These are phyloP conservation scores for Acanthornis magna DNA, from an alignment of 2,797 vertebrate species.

Conservation along the genomic window DNA sequence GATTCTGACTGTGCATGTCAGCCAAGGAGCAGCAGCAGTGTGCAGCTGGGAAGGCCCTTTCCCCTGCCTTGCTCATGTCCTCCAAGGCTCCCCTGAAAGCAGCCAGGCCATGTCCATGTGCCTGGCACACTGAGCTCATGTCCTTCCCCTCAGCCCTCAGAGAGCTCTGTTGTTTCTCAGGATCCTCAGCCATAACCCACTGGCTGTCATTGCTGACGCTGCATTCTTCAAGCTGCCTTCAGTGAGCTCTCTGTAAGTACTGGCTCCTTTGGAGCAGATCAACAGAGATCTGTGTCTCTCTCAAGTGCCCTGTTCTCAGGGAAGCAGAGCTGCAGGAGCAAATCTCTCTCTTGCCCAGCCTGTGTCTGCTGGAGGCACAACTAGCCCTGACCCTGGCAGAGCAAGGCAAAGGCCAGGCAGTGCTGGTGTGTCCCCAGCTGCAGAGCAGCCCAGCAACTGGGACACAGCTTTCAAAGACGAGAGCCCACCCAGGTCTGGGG, in stretches of 20 bases:
- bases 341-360: neutral
- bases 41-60: neutral
- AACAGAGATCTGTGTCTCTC: neutral
- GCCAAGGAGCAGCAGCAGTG: neutral
- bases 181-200: constrained; percentile 64
- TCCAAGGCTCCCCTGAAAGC: neutral
- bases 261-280: neutral
- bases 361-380: neutral
- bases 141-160: neutral
- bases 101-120: neutral
- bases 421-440: neutral
- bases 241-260: constrained; percentile 65
- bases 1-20: neutral
- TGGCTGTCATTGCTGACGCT: constrained; percentile 42
- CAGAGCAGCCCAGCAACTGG: neutral
- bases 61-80: neutral
- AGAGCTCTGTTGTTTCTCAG: constrained; percentile 19
- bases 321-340: neutral
- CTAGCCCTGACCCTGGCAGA: accelerated
- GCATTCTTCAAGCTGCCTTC: constrained; percentile 61
- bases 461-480: neutral
- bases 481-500: neutral
- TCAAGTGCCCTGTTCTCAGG: neutral
- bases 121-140: accelerated
- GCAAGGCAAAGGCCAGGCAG: neutral